These are phyloP conservation scores for Halocaridina rubra DNA, from an alignment of 2,888 invertebrate species.

Conservation along the genomic window DNA sequence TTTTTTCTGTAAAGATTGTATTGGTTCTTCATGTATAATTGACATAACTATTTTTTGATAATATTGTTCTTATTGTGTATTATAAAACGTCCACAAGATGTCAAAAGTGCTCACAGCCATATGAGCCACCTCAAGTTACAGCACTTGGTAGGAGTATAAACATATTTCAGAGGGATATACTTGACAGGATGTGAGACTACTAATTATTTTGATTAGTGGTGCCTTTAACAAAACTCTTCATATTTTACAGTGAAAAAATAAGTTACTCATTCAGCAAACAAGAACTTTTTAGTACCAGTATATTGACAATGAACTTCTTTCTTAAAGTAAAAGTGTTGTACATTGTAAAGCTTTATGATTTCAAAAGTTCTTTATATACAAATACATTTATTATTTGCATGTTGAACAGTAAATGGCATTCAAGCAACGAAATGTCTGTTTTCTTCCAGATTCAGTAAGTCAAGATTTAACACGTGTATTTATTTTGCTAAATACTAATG, in stretches of 20 bases:
- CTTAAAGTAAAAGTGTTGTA: not conserved
- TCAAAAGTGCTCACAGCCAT: too few species aligned
- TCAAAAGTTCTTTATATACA: not conserved
- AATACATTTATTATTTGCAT: not conserved
- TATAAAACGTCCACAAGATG: too few species aligned
- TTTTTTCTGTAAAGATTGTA: not conserved
- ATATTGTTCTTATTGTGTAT: too few species aligned
- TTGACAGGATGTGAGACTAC: too few species aligned
- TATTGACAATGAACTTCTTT: not conserved
- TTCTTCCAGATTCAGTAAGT: slow-evolving; percentile 5
- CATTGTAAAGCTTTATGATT: not conserved
- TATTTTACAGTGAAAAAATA: too few species aligned
- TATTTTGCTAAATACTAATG: slow-evolving; percentile 46
- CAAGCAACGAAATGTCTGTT: not conserved
- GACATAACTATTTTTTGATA: too few species aligned
- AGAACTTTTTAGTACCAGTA: too few species aligned
- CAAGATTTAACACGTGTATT: slow-evolving; percentile 38
- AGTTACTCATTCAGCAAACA: too few species aligned
- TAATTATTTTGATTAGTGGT: too few species aligned
- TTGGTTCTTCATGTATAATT: too few species aligned
- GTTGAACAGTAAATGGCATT: not conserved
- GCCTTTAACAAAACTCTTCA: too few species aligned
- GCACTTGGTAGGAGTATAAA: not conserved
- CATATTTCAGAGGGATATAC: not conserved
- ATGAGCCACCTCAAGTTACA: too few species aligned